phyloP scores from a whole-genome alignment of 2,113 vertebrate genomes.

The Anas platyrhynchos region DNA sequence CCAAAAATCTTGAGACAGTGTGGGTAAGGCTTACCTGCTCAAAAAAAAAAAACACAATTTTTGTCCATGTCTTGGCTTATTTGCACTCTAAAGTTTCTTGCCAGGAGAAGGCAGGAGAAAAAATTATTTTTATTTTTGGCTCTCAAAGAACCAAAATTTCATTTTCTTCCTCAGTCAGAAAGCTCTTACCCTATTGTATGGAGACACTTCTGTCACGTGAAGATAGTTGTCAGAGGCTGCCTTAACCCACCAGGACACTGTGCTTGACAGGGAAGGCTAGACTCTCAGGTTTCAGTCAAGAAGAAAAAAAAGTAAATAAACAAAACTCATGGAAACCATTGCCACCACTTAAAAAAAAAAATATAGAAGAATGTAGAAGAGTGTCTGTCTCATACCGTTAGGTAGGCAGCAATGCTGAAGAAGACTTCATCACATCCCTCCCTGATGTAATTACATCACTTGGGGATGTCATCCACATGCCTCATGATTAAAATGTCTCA shows the following conservation, averaged over 20 bases:
- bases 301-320: neutral
- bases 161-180: neutral
- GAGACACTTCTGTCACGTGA: neutral
- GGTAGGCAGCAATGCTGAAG: neutral
- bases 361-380: neutral
- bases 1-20: neutral
- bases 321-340: neutral
- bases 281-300: neutral
- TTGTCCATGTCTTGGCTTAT: neutral
- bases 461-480: neutral
- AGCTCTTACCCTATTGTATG: neutral
- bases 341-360: neutral
- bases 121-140: neutral
- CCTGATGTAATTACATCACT: neutral
- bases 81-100: neutral
- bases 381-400: neutral
- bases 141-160: neutral
- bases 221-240: neutral
- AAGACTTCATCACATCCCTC: neutral
- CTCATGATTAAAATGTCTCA: neutral
- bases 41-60: neutral
- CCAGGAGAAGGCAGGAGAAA: neutral
- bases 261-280: neutral
- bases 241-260: neutral
- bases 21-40: neutral